These are phyloP conservation scores for Coecobrya sp. DNA, from an alignment of 2,888 invertebrate genomes.

Conservation along the genomic window DNA sequence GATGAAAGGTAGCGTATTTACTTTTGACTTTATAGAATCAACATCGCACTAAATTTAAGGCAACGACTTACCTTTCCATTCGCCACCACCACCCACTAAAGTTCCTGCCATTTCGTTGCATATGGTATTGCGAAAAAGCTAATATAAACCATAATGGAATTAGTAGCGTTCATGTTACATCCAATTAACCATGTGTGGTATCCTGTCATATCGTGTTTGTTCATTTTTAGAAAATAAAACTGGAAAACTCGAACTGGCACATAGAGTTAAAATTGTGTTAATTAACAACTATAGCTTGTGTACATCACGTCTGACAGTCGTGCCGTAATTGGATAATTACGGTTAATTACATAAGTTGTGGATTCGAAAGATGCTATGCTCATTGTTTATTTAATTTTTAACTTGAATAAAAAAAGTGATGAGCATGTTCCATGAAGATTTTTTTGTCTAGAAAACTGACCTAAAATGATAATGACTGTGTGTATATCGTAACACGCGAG, in stretches of 20 bases:
- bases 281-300: background rate
- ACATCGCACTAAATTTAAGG: too few species aligned
- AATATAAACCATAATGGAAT: constrained; percentile 7
- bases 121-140: background rate
- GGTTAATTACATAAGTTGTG: background rate
- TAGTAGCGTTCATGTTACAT: background rate
- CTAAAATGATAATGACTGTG: background rate
- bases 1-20: too few species aligned
- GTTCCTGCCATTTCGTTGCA: background rate
- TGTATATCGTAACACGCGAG: background rate
- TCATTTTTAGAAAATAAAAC: background rate
- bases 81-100: background rate
- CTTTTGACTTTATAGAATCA: too few species aligned
- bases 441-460: background rate
- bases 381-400: background rate
- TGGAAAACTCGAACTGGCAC: background rate
- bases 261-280: background rate
- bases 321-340: constrained; percentile 23
- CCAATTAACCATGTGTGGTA: background rate
- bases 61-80: background rate
- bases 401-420: background rate
- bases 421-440: background rate
- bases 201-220: background rate
- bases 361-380: background rate
- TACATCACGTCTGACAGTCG: background rate